Evolutionary conservation across 2,113 vertebrate species (phyloP), one percentile per base, ranked within the genome.

Genomic region (Pteronura brasiliensis): DNA sequence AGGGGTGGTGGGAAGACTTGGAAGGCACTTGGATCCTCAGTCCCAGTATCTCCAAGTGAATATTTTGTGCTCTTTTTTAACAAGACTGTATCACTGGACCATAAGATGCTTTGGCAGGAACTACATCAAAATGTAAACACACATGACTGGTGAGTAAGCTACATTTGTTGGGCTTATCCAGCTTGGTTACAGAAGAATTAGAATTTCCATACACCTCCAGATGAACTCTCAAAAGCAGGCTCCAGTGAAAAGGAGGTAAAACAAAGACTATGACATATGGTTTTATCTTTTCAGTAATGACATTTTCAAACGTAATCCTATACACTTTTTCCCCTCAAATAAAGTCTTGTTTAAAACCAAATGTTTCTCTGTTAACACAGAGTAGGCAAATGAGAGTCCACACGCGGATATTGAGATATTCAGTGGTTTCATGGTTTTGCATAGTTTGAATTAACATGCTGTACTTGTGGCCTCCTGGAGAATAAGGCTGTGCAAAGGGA

Each of bases 201-300:
- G 23, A 90, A 77, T 96, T 88, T 94, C 96, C 77, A 90, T 49
- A 96, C 25, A 96, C 92, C 96, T 97, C 97, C 90, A 21, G 74
- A 47, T 93, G 95, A 97, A 97, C 95, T 83, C 96, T 80, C 44
- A 18, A 82, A 84, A 93, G 63, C 47, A 13, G 71, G 67, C 82
- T 61, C 90, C 87, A 15, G 12, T 44, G 87, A 65, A 55, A 89
- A 81, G 76, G 80, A 71, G 82, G 88, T 90, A 95, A 97, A 94
- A 96, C 92, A 97, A 97, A 96, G 83, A 74, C 74, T 55, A 74
- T 10, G 0, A 92, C 97, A 97, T 96, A 96, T 96, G 97, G 97
- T 97, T 97, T 97, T 96, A 97, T 98, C 97, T 98, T 98, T 98
- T 96, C 87, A 31, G 77, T 98, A 97, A 98, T 98, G 96, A 63